phyloP scores from a whole-genome alignment of 1,140 invertebrate species.

The Hylaeus volcanicus region DNA sequence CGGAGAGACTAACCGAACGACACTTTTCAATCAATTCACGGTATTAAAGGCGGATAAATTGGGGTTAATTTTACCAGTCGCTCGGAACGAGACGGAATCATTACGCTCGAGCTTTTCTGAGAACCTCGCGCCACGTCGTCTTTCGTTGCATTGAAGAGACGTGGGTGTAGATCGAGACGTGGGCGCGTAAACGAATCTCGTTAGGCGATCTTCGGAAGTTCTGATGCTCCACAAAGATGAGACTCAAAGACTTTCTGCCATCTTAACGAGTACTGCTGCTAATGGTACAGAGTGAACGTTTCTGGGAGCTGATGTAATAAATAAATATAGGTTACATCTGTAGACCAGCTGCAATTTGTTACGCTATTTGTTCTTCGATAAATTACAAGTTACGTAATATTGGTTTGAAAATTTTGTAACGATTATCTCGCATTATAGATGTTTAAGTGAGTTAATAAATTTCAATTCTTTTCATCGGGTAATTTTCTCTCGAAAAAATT shows the following conservation, averaged over 20 bases:
- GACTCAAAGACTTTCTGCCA: background rate
- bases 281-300: too few relatives aligned
- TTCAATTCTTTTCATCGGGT: too few relatives aligned
- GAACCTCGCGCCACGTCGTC: background rate
- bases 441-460: too few relatives aligned
- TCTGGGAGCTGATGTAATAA: too few relatives aligned
- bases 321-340: too few relatives aligned
- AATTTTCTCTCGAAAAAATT: too few relatives aligned
- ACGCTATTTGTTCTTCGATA: too few relatives aligned
- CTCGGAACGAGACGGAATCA: background rate
- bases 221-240: constrained; percentile 1
- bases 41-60: background rate
- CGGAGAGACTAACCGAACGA: background rate
- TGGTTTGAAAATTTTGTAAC: too few relatives aligned
- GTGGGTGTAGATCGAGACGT: background rate
- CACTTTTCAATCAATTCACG: background rate
- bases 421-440: too few relatives aligned
- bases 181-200: background rate
- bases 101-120: background rate
- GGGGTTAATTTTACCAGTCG: background rate
- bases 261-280: background rate
- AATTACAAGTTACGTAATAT: too few relatives aligned
- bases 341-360: too few relatives aligned
- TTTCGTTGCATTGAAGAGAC: background rate
- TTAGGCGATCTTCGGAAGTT: background rate